These are phyloP conservation scores for Odocoileus virginianus DNA, from an alignment of 2,113 vertebrate species.

Conservation along the genomic window DNA sequence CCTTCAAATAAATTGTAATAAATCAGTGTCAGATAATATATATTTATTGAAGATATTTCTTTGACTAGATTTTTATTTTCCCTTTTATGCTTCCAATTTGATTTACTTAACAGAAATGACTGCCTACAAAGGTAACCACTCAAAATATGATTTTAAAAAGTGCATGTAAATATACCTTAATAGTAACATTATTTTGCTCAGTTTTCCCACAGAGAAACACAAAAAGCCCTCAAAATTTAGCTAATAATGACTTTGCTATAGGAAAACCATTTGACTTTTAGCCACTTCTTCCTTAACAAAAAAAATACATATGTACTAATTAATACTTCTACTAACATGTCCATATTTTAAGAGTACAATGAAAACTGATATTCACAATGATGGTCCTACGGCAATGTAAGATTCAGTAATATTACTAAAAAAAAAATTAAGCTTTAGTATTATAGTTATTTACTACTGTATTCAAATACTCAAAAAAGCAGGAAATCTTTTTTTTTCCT, in stretches of 20 bases:
- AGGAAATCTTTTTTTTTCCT: neutral
- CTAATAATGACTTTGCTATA: neutral
- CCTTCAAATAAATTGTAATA: neutral
- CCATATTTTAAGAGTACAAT: neutral
- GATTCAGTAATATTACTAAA: neutral
- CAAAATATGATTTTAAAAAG: neutral
- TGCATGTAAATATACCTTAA: neutral
- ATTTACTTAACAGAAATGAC: constrained; percentile 15
- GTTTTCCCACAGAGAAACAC: neutral
- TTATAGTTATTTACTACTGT: neutral
- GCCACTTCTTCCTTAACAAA: neutral
- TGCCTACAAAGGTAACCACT: neutral
- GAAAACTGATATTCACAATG: neutral
- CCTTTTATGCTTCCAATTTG: neutral
- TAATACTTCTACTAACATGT: neutral
- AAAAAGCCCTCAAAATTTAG: neutral
- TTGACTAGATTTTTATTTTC: neutral
- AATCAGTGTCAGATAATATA: neutral
- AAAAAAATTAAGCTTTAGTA: neutral
- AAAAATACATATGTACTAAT: neutral
- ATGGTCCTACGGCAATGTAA: neutral
- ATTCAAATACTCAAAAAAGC: neutral
- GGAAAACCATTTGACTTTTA: neutral
- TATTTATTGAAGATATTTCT: neutral
- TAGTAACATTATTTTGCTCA: neutral